phyloP scores from a whole-genome alignment of 2,888 invertebrate genomes.

The Arge pagana region DNA sequence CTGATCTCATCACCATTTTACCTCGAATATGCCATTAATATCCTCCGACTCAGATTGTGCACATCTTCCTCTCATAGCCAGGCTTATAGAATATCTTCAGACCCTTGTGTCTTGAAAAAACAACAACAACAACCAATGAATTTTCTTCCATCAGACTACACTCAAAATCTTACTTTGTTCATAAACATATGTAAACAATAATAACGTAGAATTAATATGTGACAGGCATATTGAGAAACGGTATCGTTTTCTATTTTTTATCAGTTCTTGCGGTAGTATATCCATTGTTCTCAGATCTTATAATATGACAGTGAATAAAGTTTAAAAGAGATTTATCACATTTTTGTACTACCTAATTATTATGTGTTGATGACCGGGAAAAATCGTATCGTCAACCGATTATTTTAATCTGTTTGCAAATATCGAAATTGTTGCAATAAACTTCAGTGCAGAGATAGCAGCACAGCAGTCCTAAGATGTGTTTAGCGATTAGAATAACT shows the following conservation, averaged over 20 bases:
- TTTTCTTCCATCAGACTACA: constrained; percentile 1
- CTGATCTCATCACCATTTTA: constrained; percentile 58
- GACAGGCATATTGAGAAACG: not conserved
- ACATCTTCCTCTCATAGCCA: constrained; percentile 23
- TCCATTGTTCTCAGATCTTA: constrained; percentile 9
- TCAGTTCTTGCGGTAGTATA: constrained; percentile 5
- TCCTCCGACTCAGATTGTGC: constrained; percentile 20
- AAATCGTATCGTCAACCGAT: too few relatives aligned
- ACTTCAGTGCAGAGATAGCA: not conserved
- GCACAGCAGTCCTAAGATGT: constrained; percentile 2
- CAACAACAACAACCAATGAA: not conserved
- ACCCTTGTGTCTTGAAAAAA: constrained; percentile 15
- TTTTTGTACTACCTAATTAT: constrained; percentile 15
- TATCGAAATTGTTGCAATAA: too few relatives aligned
- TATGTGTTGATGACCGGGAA: constrained; percentile 9
- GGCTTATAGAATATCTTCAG: constrained; percentile 22
- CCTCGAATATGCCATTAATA: constrained; percentile 18
- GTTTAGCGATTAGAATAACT: constrained; percentile 13
- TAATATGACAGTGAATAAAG: not conserved
- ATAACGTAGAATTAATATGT: constrained; percentile 11
- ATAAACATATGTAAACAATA: constrained; percentile 1
- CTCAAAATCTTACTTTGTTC: constrained; percentile 4
- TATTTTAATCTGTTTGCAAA: too few relatives aligned
- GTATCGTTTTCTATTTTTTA: not conserved
- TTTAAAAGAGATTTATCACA: constrained; percentile 10